phyloP scores from a whole-genome alignment of 2,888 invertebrate genomes.

The Barypeithes pellucidus region DNA sequence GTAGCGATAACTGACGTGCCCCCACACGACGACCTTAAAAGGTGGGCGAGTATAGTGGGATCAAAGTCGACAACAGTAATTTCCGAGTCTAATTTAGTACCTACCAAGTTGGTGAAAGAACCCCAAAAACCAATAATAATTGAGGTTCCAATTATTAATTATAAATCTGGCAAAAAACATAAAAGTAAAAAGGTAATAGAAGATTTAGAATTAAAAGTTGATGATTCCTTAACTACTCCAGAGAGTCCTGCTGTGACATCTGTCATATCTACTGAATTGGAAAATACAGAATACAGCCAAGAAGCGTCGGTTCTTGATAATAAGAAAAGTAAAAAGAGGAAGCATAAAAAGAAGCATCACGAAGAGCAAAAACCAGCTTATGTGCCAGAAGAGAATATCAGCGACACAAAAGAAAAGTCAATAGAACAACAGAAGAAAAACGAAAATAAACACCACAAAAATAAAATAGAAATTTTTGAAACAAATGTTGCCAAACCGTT shows the following conservation, averaged over 20 bases:
- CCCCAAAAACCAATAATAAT: slow-evolving; percentile 34
- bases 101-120: neutral
- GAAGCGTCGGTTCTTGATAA: slow-evolving; percentile 45
- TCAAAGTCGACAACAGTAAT: slow-evolving; percentile 34
- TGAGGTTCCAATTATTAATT: slow-evolving; percentile 41
- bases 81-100: slow-evolving; percentile 4
- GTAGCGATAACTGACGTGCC: neutral
- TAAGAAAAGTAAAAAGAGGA: slow-evolving; percentile 58
- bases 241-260: slow-evolving; percentile 2
- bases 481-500: neutral
- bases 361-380: slow-evolving; percentile 54
- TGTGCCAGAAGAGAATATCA: slow-evolving; percentile 55
- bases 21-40: slow-evolving; percentile 11
- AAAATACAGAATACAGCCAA: slow-evolving; percentile 38
- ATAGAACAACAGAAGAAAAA: slow-evolving; percentile 32
- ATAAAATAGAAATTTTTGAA: neutral
- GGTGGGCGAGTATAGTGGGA: slow-evolving; percentile 53
- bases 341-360: slow-evolving; percentile 55
- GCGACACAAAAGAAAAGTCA: neutral
- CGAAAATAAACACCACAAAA: neutral
- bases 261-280: slow-evolving; percentile 26
- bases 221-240: slow-evolving; percentile 16
- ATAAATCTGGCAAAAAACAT: slow-evolving; percentile 43
- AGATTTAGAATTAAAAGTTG: slow-evolving; percentile 32
- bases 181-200: slow-evolving; percentile 51